Evolutionary conservation across 2,797 vertebrate species (phyloP).

Genomic region (Kryptopterus vitreolus): DNA sequence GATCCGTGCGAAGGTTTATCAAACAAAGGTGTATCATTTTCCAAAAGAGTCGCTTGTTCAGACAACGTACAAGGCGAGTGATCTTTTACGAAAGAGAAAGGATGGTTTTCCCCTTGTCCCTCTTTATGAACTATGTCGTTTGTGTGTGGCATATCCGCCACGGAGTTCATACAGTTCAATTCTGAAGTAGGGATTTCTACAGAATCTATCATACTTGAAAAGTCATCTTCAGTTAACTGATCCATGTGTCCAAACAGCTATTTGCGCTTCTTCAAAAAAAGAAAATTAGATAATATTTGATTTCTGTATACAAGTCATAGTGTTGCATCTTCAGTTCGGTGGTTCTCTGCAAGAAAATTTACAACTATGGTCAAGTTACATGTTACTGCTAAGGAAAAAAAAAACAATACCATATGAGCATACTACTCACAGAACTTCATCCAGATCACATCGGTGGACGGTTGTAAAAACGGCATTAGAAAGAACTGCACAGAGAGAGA

Average conservation of each 20-base stretch:
- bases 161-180: slow-evolving; percentile 57
- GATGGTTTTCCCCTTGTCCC: slow-evolving; percentile 63
- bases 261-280: slow-evolving; percentile 50
- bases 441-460: slow-evolving; percentile 32
- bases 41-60: slow-evolving; percentile 46
- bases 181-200: slow-evolving; percentile 56
- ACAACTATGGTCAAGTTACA: neutral
- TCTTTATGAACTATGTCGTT: slow-evolving; percentile 61
- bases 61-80: neutral
- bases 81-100: slow-evolving; percentile 10
- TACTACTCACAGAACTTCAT: slow-evolving; percentile 31
- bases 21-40: slow-evolving; percentile 53
- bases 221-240: slow-evolving; percentile 62
- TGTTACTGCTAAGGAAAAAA: neutral
- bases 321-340: slow-evolving; percentile 52
- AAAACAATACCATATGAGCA: slow-evolving; percentile 8
- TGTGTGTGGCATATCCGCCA: slow-evolving; percentile 62
- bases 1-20: slow-evolving; percentile 51
- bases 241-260: slow-evolving; percentile 61
- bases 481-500: slow-evolving; percentile 43
- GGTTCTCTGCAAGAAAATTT: slow-evolving; percentile 59
- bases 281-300: slow-evolving; percentile 49
- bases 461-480: slow-evolving; percentile 30
- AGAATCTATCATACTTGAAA: slow-evolving; percentile 56
- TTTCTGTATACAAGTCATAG: slow-evolving; percentile 74